phyloP scores from a whole-genome alignment of 1,140 invertebrate genomes.

The Teleopsis dalmanni region DNA sequence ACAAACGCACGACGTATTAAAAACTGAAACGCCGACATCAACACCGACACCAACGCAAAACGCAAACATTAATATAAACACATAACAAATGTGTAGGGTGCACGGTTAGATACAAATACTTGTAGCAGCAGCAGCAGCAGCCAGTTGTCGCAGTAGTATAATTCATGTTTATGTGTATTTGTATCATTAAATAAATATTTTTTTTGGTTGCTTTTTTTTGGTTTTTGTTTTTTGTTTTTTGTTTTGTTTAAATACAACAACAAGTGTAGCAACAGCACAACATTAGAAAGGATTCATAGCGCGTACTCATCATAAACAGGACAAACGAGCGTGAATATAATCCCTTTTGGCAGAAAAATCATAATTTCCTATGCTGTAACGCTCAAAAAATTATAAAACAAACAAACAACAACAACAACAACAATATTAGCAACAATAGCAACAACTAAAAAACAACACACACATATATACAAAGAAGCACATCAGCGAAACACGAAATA shows the following conservation, averaged over 20 bases:
- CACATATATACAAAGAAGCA: constrained; percentile 3
- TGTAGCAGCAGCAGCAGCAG: too few relatives aligned
- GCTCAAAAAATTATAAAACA: constrained; percentile 10
- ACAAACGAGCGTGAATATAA: constrained; percentile 28
- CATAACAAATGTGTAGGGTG: too few relatives aligned
- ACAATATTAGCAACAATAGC: background rate
- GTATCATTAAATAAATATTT: too few relatives aligned
- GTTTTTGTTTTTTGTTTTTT: too few relatives aligned
- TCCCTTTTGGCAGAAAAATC: constrained; percentile 39
- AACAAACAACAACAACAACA: constrained; percentile 1
- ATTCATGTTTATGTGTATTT: too few relatives aligned
- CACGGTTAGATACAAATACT: too few relatives aligned
- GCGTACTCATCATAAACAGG: constrained; percentile 1
- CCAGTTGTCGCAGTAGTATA: too few relatives aligned
- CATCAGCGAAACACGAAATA: background rate
- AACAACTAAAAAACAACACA: constrained; percentile 3
- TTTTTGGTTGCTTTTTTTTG: too few relatives aligned
- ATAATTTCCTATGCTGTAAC: constrained; percentile 22
- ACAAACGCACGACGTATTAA: background rate
- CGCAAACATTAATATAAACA: too few relatives aligned
- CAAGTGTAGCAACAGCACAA: too few relatives aligned
- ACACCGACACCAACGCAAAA: background rate
- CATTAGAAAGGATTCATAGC: too few relatives aligned
- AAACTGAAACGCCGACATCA: background rate
- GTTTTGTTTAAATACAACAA: too few relatives aligned